phyloP scores from a whole-genome alignment of 2,888 invertebrate genomes.

The Eurytoma californica region DNA sequence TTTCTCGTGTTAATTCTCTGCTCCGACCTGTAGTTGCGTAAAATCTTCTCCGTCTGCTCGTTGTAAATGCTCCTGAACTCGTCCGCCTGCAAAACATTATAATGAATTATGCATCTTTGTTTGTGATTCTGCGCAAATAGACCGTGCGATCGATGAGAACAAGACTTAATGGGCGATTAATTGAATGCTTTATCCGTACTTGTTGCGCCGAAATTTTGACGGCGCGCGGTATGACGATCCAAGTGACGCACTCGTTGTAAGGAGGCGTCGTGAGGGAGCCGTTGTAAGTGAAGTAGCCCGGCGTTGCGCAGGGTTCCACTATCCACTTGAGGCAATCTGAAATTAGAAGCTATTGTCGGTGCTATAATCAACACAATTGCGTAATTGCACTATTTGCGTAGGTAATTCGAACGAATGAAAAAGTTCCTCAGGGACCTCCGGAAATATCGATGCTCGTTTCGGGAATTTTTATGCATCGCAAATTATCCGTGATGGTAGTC shows the following conservation, averaged over 20 bases:
- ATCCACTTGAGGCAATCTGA: slow-evolving; percentile 63
- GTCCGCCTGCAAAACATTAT: slow-evolving; percentile 74
- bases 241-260: slow-evolving; percentile 65
- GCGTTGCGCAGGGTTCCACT: slow-evolving; percentile 53
- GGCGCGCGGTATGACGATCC: slow-evolving; percentile 64
- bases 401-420: background rate
- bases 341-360: no score
- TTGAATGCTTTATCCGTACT: slow-evolving; percentile 47
- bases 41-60: slow-evolving; percentile 73
- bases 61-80: slow-evolving; percentile 78
- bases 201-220: slow-evolving; percentile 64
- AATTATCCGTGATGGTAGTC: slow-evolving; percentile 60
- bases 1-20: slow-evolving; percentile 72
- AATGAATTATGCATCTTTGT: no score
- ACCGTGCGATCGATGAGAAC: no score
- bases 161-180: no score
- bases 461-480: slow-evolving; percentile 58
- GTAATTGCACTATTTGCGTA: no score
- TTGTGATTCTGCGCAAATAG: no score
- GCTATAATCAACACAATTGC: no score
- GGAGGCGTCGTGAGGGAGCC: slow-evolving; percentile 66
- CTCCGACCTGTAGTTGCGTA: slow-evolving; percentile 77
- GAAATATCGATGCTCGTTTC: slow-evolving; percentile 55
- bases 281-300: slow-evolving; percentile 66
- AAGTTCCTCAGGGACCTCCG: slow-evolving; percentile 55